Percentiles rank a stretch among this genome's conserved stretches.
phyloP scores from a whole-genome alignment of 2,797 vertebrate genomes.

The Sebastes melanostomus region DNA sequence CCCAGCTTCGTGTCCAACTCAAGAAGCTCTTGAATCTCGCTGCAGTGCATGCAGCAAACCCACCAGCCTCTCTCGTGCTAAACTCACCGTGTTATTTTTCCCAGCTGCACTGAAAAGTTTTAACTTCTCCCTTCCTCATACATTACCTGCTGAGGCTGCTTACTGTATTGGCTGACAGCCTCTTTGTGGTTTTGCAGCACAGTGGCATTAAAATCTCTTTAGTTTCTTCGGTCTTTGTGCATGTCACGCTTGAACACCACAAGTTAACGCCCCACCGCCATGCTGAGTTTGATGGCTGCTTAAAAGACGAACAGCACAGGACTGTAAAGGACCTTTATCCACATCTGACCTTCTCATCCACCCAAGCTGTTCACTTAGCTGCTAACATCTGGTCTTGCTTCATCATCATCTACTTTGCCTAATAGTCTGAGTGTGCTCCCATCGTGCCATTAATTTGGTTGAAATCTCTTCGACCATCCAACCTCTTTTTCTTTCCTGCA shows the following conservation, averaged over 20 bases:
- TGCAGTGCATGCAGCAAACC: slow-evolving; percentile 20
- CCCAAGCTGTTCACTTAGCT: not conserved
- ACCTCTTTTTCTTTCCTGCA: not conserved
- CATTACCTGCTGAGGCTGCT: not conserved
- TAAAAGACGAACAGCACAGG: not conserved
- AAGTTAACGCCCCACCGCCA: not conserved
- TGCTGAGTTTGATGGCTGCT: not conserved
- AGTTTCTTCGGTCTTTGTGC: not conserved
- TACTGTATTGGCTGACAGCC: not conserved
- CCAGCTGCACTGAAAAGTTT: not conserved
- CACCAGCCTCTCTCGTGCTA: not conserved
- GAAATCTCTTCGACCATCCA: not conserved
- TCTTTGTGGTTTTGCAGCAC: not conserved
- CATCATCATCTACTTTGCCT: not conserved
- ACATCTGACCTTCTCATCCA: not conserved
- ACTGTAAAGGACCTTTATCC: not conserved
- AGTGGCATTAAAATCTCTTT: not conserved
- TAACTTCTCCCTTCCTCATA: not conserved
- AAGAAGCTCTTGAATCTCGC: not conserved
- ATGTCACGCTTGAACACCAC: not conserved
- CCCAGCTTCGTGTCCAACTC: not conserved
- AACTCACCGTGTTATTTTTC: not conserved
- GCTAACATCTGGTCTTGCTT: not conserved
- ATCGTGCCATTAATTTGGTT: not conserved
- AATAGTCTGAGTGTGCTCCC: not conserved